Evolutionary conservation across 2,797 vertebrate species (phyloP).

Genomic region (Brachyalestes nurse): DNA sequence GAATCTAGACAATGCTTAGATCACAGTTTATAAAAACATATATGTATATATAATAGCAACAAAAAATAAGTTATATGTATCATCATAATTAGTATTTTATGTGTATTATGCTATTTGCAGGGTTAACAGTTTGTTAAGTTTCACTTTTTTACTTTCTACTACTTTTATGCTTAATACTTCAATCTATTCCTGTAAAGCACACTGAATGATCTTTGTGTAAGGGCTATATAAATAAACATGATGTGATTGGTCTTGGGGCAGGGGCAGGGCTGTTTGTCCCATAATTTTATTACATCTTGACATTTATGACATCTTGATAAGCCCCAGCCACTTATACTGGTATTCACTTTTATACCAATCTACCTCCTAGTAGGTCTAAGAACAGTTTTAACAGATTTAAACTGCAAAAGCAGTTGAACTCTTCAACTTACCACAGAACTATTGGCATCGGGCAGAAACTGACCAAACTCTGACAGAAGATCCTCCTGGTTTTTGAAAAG

Average conservation of each 20-base stretch:
- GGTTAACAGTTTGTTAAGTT: no score
- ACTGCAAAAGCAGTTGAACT: background rate
- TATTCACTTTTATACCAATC: background rate
- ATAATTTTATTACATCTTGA: no score
- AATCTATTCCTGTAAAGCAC: no score
- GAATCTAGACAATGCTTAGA: no score
- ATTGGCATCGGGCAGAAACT: conserved; percentile 97
- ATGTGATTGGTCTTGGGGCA: background rate
- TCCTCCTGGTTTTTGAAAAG: conserved; percentile 99
- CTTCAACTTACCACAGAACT: conserved; percentile 88
- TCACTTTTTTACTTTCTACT: no score
- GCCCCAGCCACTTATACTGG: background rate
- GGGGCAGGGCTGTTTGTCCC: background rate
- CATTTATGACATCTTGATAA: no score
- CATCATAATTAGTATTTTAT: background rate
- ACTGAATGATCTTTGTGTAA: no score
- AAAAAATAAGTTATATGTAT: background rate
- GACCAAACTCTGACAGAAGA: conserved; percentile 95
- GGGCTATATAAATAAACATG: no score
- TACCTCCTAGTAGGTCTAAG: background rate
- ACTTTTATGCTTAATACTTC: no score
- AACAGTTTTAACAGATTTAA: background rate
- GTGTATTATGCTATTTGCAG: background rate
- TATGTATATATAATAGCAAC: background rate
- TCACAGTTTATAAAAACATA: no score